phyloP scores from a whole-genome alignment of 1,140 invertebrate species.

The Zaprionus capensis region DNA sequence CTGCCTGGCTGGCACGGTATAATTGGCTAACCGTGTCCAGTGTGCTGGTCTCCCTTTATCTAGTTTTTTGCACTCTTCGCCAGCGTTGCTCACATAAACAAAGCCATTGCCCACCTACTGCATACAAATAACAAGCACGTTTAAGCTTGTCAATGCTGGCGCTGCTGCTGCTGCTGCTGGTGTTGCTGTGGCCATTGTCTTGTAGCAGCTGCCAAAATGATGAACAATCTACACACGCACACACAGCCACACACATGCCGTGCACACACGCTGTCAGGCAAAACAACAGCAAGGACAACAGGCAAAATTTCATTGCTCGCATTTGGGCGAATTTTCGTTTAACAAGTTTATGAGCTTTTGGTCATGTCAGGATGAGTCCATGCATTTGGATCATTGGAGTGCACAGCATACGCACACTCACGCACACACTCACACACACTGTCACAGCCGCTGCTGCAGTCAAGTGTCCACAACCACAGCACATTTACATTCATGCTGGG shows the following conservation, averaged over 20 bases:
- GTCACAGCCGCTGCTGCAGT: constrained; percentile 24
- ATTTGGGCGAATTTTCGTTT: constrained; percentile 59
- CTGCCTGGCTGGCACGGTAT: constrained; percentile 24
- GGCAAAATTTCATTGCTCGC: constrained; percentile 43
- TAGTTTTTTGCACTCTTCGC: neutral
- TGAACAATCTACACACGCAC: constrained; percentile 51
- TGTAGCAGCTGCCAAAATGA: constrained; percentile 53
- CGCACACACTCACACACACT: constrained; percentile 6
- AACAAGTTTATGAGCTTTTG: constrained; percentile 71
- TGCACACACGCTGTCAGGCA: neutral
- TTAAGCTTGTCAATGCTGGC: constrained; percentile 61
- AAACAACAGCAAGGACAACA: constrained; percentile 24
- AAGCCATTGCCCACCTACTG: constrained; percentile 15
- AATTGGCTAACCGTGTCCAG: constrained; percentile 53
- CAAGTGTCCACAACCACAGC: constrained; percentile 39
- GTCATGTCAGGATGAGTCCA: constrained; percentile 28
- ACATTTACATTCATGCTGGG: constrained; percentile 49
- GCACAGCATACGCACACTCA: constrained; percentile 1
- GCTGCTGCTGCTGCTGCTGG: constrained; percentile 6
- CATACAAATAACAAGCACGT: constrained; percentile 46
- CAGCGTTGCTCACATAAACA: constrained; percentile 17
- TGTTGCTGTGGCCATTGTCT: constrained; percentile 31
- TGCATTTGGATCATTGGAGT: constrained; percentile 63
- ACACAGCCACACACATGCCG: constrained; percentile 3
- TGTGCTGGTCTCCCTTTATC: constrained; percentile 2